Base-by-base conservation (phyloP, 2,797 vertebrate genomes). In the Chanos chanos region DNA sequence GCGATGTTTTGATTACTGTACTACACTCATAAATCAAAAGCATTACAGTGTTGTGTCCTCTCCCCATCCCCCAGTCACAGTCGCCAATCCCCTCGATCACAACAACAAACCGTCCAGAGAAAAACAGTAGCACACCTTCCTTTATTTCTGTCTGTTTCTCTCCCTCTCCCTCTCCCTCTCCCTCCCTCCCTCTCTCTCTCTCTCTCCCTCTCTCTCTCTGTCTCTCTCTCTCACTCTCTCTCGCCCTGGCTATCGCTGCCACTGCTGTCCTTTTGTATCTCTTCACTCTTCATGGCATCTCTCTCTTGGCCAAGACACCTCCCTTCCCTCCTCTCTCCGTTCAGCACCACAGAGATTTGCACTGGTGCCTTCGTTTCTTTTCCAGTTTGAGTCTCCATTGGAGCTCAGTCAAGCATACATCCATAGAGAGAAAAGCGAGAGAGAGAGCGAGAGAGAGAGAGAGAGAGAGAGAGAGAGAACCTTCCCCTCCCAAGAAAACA, bases 31-130 rank as follows among this genome's bases (percentile, higher is more conserved):
- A n/a, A n/a, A n/a, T n/a, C n/a, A n/a, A n/a, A n/a, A n/a, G n/a
- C 61, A 55, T 64, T 28, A 56, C 43, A 21, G n/a, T 37, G 21
- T 54, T 54, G 15, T 28, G 45, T 37, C 30, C 48, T 28, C 24
- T 16, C 18, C 15, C 13, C 13, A 7, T 59, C 13, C 6, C n/a
- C n/a, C n/a, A n/a, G n/a, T n/a, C n/a, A n/a, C n/a, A n/a, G n/a
- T n/a, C n/a, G n/a, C n/a, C n/a, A n/a, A n/a, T n/a, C n/a, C n/a
- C n/a, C n/a, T n/a, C 39, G 18, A 10, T 25, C 22, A 41, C 63
- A 39, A 60, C 43, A 60, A 22, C 41, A 56, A 53, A 43, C 30
- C 16, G 13, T 22, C 15, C 54, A 49, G 50, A 34, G 21, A 24
- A 22, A 19, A 27, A 36, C 36, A 37, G n/a, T n/a, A 24, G 27